Evolutionary conservation across 1,140 invertebrate species (phyloP), one percentile per base, ranked within the genome.

Genomic region (Cecropterus lyciades): DNA sequence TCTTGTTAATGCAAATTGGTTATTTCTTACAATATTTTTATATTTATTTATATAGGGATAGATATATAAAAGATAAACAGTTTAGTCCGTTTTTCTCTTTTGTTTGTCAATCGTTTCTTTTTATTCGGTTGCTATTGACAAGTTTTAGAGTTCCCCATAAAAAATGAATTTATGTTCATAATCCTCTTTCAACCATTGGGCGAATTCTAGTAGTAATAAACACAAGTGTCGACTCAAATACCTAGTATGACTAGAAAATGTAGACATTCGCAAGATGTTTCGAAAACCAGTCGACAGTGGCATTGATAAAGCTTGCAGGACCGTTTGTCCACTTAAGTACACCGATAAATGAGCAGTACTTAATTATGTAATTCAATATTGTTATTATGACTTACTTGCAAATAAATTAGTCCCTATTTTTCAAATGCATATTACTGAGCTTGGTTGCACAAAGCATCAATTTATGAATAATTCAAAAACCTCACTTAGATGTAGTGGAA

Each of bases 221-320:
- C 7, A 30, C 27, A 30, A 30, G 27, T 30, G 27, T 52, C 20
- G 20, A 5, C n/a, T 6, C 7, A 15, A 13, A 30, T 30, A 52
- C 14, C 11, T 51, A 52, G 20, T 52, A 52, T 30, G 33, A 52
- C 49, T 46, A 59, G 55, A 59, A 45, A 69, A 71, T 75, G 77
- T 73, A 71, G 75, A 75, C 72, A 70, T 43, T 59, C 64, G 73
- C 75, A 82, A 82, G 80, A 79, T 80, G 80, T 73, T 64, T 70
- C 62, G 60, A 56, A 69, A 79, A 79, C 76, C 70, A 72, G 78
- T 79, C 70, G 66, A 64, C 69, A 66, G 66, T 51, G 72, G 69
- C 67, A 69, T 67, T 69, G 71, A 69, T 70, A 69, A 74, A 73
- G 48, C 56, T 33, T 45, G 52, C 30, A 66, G 16, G 56, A 72